A percentile compares a stretch with the other conserved stretches of the same genome.
Conservation (phyloP, 2,113 vertebrate species). For the Mirounga angustirostris region DNA sequence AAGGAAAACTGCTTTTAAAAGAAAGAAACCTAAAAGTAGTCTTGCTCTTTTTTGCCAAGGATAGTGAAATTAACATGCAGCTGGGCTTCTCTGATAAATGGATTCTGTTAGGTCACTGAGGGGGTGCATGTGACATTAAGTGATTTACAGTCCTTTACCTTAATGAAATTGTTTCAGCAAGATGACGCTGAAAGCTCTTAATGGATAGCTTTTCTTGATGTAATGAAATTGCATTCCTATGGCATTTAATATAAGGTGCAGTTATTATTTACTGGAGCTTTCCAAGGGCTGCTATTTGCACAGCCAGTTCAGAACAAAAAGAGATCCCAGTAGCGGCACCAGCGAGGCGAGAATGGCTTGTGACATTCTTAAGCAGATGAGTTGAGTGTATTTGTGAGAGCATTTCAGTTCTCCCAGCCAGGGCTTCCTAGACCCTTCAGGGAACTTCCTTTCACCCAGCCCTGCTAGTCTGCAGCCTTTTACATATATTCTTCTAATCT, state of each 20-base stretch:
- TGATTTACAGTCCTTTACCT: conserved; percentile 98
- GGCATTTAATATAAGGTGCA: conserved; percentile 95
- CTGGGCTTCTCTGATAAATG: conserved; percentile 94
- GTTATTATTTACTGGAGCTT: conserved; percentile 94
- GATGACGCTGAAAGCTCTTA: conserved; percentile 94
- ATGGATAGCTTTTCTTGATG: conserved; percentile 96
- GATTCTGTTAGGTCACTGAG: conserved; percentile 94
- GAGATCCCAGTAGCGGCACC: conserved; percentile 86
- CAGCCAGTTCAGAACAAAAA: conserved; percentile 89
- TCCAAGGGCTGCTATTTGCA: conserved; percentile 86
- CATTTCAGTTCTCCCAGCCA: conserved; percentile 9
- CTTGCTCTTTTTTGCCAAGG: conserved; percentile 80
- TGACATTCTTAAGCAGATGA: conserved; percentile 74
- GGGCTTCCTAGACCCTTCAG: conserved; percentile 49
- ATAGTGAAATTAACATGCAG: conserved; percentile 93
- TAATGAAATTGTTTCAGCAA: conserved; percentile 99
- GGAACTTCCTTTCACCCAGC: conserved; percentile 61
- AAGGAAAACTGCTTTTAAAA: conserved; percentile 75
- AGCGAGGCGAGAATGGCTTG: conserved; percentile 79
- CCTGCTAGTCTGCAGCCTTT: conserved; percentile 66
- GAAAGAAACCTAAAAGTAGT: conserved; percentile 77
- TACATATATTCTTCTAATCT: conserved; percentile 86
- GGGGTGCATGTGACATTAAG: conserved; percentile 94
- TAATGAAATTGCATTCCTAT: conserved; percentile 95
- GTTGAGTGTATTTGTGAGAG: conserved; percentile 49